Base-by-base conservation (phyloP, 2,797 vertebrate genomes). In the Anabacerthia variegaticeps region DNA sequence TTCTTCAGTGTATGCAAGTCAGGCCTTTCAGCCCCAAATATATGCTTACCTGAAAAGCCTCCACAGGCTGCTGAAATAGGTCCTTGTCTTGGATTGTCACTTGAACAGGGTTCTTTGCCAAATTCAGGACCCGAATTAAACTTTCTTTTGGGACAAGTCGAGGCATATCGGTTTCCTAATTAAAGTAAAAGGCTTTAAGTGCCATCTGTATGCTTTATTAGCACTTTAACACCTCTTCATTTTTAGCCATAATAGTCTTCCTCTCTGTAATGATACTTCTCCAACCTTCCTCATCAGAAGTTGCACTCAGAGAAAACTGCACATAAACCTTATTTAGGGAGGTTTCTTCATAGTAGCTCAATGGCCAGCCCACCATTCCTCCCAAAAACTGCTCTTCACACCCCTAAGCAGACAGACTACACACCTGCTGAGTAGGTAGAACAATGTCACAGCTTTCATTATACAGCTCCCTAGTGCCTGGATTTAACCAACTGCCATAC, bases 61-160 rank as follows among this genome's bases (percentile, higher is more conserved):
- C 52, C 94, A 99, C 88, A 0, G 98, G 96, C 8, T 98, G 92
- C 55, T 93, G 82, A 91, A 98, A 98, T 16, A 96, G 49, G 71
- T 96, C 36, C 23, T 21, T 93, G 55, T 85, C 97, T 20, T 95
- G 95, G 71, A 98, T 67, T 12, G 84, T 82, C 79, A 99, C 93
- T 13, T 58, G 95, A 82, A 99, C 95, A 0, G 98, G 56, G 8
- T 94, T 85, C 46, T 97, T 92, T n/a, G 97, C 99, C 93, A 99
- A 89, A 97, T 99, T 99, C 62, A 98, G 93, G 16, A 99, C 98
- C 95, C 99, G 98, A 73, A 99, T 93, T 48, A 99, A 98, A 95
- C 98, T 98, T 54, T 98, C 98, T 63, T 96, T 97, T 21, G 97
- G 85, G 75, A 96, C 97, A 14, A 98, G 97, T 10, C 74, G 96